Conservation (phyloP, 2,113 vertebrate species). For the Cyphomyrus discorhynchus region DNA sequence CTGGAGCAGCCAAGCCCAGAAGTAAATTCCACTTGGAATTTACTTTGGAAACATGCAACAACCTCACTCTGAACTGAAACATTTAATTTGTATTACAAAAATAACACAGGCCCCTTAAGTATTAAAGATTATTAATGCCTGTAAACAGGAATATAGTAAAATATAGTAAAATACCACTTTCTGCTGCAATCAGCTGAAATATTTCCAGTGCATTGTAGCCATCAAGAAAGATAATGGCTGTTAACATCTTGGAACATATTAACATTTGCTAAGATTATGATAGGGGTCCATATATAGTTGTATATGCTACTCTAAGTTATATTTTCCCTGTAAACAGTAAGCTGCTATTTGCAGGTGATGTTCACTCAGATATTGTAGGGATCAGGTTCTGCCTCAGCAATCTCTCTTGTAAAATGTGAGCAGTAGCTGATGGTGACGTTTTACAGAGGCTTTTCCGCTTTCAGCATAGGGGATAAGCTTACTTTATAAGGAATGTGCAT, state of each 20-base stretch:
- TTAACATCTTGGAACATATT: not conserved
- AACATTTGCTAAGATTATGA: not conserved
- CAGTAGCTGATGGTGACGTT: not conserved
- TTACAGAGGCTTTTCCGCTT: not conserved
- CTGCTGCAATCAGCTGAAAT: not conserved
- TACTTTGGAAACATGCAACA: not conserved
- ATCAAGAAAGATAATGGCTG: not conserved
- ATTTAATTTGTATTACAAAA: not conserved
- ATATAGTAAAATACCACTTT: not conserved
- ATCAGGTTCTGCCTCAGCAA: not conserved
- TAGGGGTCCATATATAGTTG: not conserved
- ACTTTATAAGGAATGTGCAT: not conserved
- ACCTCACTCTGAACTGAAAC: not conserved
- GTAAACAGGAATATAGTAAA: not conserved
- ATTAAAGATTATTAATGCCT: not conserved
- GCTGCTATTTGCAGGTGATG: not conserved
- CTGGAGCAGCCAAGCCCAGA: not conserved
- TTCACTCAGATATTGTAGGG: not conserved
- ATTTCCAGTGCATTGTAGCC: not conserved
- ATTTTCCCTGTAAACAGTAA: not conserved
- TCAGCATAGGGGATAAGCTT: not conserved
- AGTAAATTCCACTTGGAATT: not conserved
- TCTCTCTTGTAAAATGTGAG: not conserved
- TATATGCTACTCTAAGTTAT: not conserved
- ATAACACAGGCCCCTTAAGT: not conserved